phyloP scores from a whole-genome alignment of 37 sponge, comb jelly and placozoan species.

The Hormiphora californensis region DNA sequence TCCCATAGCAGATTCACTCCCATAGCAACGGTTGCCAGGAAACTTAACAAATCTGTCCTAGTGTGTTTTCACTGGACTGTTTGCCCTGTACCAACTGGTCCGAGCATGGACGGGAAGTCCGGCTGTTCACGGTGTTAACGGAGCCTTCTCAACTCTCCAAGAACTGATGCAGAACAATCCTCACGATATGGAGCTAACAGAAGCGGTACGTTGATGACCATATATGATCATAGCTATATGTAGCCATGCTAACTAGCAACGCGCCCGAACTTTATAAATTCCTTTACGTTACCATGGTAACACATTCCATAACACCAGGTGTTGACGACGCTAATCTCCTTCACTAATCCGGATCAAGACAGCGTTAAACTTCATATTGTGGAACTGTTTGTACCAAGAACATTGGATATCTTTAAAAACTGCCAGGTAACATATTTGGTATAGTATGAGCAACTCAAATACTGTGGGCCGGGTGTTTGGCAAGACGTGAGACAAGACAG shows the following conservation, averaged over 20 bases:
- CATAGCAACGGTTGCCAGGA: too few species aligned
- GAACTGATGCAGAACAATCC: not conserved
- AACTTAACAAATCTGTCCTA: not conserved
- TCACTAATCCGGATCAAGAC: not conserved
- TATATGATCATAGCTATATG: too few species aligned
- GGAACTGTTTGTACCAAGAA: not conserved
- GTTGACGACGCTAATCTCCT: not conserved
- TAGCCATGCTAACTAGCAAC: too few species aligned
- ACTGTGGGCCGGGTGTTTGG: too few species aligned
- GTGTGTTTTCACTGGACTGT: conserved; percentile 17
- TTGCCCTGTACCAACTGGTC: not conserved
- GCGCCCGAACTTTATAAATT: too few species aligned
- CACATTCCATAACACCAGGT: too few species aligned
- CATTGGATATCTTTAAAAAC: not conserved
- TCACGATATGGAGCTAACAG: not conserved
- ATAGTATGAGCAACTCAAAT: not conserved
- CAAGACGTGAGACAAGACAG: too few species aligned
- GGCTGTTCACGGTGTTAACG: not conserved
- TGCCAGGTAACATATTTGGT: not conserved
- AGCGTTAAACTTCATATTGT: not conserved
- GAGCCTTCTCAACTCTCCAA: not conserved
- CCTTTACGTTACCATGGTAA: too few species aligned
- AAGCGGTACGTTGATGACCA: not conserved
- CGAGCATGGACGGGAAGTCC: too few species aligned
- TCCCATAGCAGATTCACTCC: not conserved